phyloP scores from a whole-genome alignment of 2,113 vertebrate species.

The Excalfactoria chinensis region DNA sequence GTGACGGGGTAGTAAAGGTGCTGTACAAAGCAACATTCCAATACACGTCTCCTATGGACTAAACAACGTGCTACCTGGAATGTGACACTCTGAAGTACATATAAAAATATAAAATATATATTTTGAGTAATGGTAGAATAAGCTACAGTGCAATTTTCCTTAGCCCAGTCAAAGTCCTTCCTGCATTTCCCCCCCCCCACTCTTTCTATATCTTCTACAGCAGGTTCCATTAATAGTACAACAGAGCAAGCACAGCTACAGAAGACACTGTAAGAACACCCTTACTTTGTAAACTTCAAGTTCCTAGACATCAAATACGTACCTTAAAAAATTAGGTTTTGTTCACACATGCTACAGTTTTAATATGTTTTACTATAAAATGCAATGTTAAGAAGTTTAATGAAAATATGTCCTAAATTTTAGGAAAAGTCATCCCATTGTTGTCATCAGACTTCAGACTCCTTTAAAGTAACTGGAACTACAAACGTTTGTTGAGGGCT shows the following conservation, averaged over 20 bases:
- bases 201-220: neutral
- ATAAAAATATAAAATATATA: conserved; percentile 37
- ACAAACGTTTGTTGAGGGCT: neutral
- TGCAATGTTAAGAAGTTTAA: neutral
- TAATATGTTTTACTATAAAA: neutral
- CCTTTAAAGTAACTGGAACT: conserved; percentile 8
- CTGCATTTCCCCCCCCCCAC: neutral
- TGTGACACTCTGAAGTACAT: neutral
- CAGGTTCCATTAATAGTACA: neutral
- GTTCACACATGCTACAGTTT: neutral
- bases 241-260: neutral
- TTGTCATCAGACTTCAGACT: neutral
- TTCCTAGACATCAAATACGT: neutral
- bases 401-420: neutral
- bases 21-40: neutral
- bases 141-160: conserved; percentile 50
- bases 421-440: neutral
- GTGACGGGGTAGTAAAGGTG: neutral
- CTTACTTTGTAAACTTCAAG: neutral
- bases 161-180: neutral
- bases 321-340: neutral
- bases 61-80: neutral
- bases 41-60: neutral
- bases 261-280: neutral
- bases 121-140: conserved; percentile 46